phyloP scores from a whole-genome alignment of 2,888 invertebrate species.

The Hirtodrosophila histrioides region DNA sequence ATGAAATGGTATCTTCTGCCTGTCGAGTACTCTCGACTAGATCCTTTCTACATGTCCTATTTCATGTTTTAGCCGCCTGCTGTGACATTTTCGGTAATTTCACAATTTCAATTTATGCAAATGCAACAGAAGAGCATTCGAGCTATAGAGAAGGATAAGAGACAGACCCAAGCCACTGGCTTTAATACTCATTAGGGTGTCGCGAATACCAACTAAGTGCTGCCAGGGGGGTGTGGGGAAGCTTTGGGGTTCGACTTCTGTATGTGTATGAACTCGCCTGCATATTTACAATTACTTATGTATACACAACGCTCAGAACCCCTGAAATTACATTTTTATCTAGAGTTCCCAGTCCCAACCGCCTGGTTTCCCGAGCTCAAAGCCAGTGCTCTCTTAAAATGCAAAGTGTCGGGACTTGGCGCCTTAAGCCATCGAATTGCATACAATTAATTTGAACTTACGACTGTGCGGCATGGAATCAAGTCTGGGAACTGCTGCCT shows the following conservation, averaged over 20 bases:
- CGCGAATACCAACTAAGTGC: slow-evolving; percentile 1
- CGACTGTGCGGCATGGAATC: slow-evolving; percentile 27
- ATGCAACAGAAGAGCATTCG: slow-evolving; percentile 54
- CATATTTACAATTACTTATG: slow-evolving; percentile 53
- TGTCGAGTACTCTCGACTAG: no score
- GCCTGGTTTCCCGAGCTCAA: slow-evolving; percentile 3
- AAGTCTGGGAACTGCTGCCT: slow-evolving; percentile 2
- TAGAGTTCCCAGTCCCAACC: slow-evolving; percentile 19
- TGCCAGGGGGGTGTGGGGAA: slow-evolving; percentile 5
- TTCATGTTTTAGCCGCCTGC: slow-evolving; percentile 17
- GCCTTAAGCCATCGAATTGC: slow-evolving; percentile 56
- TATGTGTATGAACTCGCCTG: slow-evolving; percentile 22
- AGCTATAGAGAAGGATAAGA: background rate
- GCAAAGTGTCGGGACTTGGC: slow-evolving; percentile 52
- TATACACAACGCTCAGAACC: slow-evolving; percentile 17
- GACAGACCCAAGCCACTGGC: slow-evolving; percentile 40
- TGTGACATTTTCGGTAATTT: slow-evolving; percentile 40
- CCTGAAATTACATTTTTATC: slow-evolving; percentile 50
- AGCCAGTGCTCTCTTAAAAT: slow-evolving; percentile 52
- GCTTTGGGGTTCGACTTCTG: no score
- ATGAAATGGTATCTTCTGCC: no score
- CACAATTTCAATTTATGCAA: slow-evolving; percentile 70
- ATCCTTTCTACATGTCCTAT: background rate
- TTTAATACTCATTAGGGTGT: slow-evolving; percentile 72
- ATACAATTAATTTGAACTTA: slow-evolving; percentile 69